Conservation (phyloP, 2,113 vertebrate species). For the Lanius collurio region DNA sequence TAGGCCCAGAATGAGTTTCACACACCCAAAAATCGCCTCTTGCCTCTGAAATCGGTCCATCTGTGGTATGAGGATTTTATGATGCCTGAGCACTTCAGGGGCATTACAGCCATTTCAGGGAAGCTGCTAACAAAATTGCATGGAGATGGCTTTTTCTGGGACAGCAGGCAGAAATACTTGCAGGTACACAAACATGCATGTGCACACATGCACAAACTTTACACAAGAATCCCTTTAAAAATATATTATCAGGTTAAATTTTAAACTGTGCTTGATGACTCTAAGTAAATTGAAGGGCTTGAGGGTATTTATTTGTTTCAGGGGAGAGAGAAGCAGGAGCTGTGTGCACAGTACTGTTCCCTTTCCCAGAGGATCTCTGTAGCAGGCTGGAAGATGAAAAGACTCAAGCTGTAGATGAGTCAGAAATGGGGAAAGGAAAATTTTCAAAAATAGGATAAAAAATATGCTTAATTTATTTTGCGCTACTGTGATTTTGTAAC, state of each 20-base stretch:
- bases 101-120: not conserved
- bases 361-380: conserved; percentile 11
- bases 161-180: not conserved
- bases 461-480: not conserved
- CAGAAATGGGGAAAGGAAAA: not conserved
- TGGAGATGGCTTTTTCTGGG: not conserved
- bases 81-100: conserved; percentile 31
- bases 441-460: not conserved
- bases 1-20: not conserved
- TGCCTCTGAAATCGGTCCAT: not conserved
- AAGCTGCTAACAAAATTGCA: conserved; percentile 12
- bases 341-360: not conserved
- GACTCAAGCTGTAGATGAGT: not conserved
- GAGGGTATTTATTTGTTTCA: conserved; percentile 23
- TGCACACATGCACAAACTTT: not conserved
- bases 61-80: conserved; percentile 38
- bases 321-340: not conserved
- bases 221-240: not conserved
- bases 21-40: not conserved
- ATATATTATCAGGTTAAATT: not conserved
- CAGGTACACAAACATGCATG: not conserved
- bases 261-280: not conserved
- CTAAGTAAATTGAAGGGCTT: not conserved
- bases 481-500: not conserved
- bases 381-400: conserved; percentile 22